Base-by-base conservation (phyloP, 2,888 invertebrate species). In the Carpatolechia fugitivella region DNA sequence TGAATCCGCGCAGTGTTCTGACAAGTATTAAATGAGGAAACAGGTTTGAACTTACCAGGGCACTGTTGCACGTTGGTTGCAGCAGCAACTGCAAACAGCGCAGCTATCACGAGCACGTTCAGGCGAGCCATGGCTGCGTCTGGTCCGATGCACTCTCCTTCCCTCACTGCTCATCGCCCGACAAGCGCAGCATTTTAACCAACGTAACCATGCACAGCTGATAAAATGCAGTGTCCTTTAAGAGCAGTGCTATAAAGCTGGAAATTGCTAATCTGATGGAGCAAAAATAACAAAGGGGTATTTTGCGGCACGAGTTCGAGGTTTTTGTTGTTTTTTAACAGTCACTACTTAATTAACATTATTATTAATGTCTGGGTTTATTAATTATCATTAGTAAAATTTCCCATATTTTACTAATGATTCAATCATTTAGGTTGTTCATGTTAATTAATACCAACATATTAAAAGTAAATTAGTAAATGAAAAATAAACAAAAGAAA, bases 31-130 rank as follows among this genome's bases (percentile, higher is more conserved):
- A 29, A 29, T 46, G n/a, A 13, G 11, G 54, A 10, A 35, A 35
- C n/a, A 16, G 16, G 6, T 40, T 44, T 29, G 7, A n/a, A 74
- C 79, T 80, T 68, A 89, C 89, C 85, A 61, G 69, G 49, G 65
- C 90, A 90, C 75, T 84, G 84, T 29, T 69, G 55, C 59, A 90
- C 86, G 35, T 80, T 62, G 5, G 82, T 82, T 60, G 85, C 82
- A 47, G 70, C 68, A 33, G 73, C 72, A 52, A 70, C 47, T 40
- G 78, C 79, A 58, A 82, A 35, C 30, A 83, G 59, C 31, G 68
- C 71, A 54, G 71, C 65, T 61, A 73, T 78, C 76, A 80, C 78
- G 66, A 85, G 68, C 64, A 70, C 70, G 66, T 81, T 70, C 50
- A 69, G 59, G 49, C 73, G 64, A 56, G 73, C 66, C 88, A 88